Evolutionary conservation across 2,113 vertebrate genomes (phyloP), one percentile per base, ranked within the genome.

Genomic region (Drymodes brunneopygia): DNA sequence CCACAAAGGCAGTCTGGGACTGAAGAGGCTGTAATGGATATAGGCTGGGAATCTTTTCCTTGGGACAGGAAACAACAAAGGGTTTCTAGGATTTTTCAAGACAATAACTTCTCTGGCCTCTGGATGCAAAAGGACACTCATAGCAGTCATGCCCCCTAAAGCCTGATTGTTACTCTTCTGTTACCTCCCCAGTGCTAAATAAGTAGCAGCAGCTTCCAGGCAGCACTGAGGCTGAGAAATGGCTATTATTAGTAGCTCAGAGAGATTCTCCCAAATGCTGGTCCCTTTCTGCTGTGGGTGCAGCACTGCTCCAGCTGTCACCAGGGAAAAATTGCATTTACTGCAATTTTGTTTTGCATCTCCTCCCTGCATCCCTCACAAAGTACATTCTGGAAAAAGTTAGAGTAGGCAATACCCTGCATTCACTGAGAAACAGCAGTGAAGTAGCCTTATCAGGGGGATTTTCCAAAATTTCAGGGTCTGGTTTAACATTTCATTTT

Each of bases 361-460:
- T 13, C 7, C 7, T 17, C 15, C 9, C 7, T 14, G 4, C 9
- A 15, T 58, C 3, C 16, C 1, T 4, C 1, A 1, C 7, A 24
- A 8, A 6, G 5, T n/a, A n/a, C 10, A 12, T 31, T 28, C 44
- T 2, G 3, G 33, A 47, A 81, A 47, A 74, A 38, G 4, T 22
- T 65, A 45, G 48, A 74, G 9, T 7, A 57, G 9, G 3, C 31
- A 74, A 60, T 29, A 79, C 5, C 7, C 17, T 65, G 2, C 1
- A 0, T 44, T 70, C 60, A 71, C 24, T 22, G 35, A 78, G 85
- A 57, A 47, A 15, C 29, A 71, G 11, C 24, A 64, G 12, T 16
- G 38, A 86, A 71, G 17, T 50, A 70, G 10, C 13, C 22, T 84
- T 24, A 42, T 24, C 28, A 36, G 21, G 14, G 16, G 8, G 16